These are phyloP conservation scores for Margaritifera margaritifera DNA, from an alignment of 2,888 invertebrate species.

Conservation along the genomic window DNA sequence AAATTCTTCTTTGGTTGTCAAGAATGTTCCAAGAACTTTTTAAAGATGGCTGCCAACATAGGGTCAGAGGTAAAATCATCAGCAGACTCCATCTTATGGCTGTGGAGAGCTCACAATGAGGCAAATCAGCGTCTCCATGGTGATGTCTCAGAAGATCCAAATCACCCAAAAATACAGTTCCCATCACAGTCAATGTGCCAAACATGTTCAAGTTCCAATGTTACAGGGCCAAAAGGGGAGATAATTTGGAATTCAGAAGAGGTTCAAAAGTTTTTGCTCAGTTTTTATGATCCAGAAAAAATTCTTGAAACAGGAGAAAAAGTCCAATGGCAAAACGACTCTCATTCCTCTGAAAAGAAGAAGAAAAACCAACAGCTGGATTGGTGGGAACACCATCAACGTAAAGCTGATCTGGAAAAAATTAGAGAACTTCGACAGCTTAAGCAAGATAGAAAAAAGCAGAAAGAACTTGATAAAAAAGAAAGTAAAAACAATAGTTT, in stretches of 20 bases:
- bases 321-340: slow-evolving; percentile 3
- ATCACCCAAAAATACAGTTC: slow-evolving; percentile 90
- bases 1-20: slow-evolving; percentile 94
- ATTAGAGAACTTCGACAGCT: slow-evolving; percentile 40
- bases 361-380: slow-evolving; percentile 39
- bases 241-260: slow-evolving; percentile 40
- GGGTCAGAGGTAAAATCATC: slow-evolving; percentile 81
- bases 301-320: slow-evolving; percentile 28
- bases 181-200: slow-evolving; percentile 83
- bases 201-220: slow-evolving; percentile 41
- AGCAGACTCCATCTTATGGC: slow-evolving; percentile 88
- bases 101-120: slow-evolving; percentile 92
- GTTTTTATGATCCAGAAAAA: slow-evolving; percentile 50
- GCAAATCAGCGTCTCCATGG: slow-evolving; percentile 91
- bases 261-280: slow-evolving; percentile 53
- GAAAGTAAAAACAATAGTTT: neutral
- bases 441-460: slow-evolving; percentile 18
- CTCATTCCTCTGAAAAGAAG: slow-evolving; percentile 2
- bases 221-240: neutral
- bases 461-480: slow-evolving; percentile 7
- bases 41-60: slow-evolving; percentile 84
- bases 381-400: slow-evolving; percentile 63
- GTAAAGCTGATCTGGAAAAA: slow-evolving; percentile 52
- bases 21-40: slow-evolving; percentile 92
- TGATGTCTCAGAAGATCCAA: slow-evolving; percentile 90